Evolutionary conservation across 92 coral and sea anemone genomes (phyloP).

Genomic region (Umimayanthus chanpuru): DNA sequence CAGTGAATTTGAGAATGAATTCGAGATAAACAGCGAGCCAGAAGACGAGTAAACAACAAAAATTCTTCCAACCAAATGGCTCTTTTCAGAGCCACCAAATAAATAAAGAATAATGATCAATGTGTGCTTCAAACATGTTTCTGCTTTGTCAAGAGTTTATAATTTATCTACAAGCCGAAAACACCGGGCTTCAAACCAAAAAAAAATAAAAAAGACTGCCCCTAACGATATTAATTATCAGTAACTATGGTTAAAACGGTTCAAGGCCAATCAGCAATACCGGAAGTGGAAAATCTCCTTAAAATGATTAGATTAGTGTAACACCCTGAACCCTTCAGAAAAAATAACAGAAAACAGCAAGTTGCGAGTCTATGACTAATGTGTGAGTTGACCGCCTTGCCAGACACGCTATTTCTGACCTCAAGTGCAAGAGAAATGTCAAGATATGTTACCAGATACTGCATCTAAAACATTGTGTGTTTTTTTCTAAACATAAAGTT

Average conservation of each 20-base stretch:
- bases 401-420: neutral
- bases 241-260: neutral
- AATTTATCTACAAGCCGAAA: constrained; percentile 6
- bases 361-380: neutral
- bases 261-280: neutral
- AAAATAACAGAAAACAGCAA: neutral
- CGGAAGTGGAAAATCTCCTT: neutral
- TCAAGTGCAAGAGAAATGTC: no score
- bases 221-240: no score
- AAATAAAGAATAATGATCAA: constrained; percentile 1
- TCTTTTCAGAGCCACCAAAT: constrained; percentile 17
- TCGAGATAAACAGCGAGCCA: no score
- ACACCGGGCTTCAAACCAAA: neutral
- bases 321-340: neutral
- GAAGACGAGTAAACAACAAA: no score
- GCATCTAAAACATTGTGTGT: no score
- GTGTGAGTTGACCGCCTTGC: neutral
- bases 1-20: no score
- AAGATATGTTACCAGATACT: no score
- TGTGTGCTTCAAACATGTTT: constrained; percentile 1
- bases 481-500: no score
- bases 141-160: constrained; percentile 10
- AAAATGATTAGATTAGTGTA: neutral
- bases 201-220: neutral
- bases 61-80: neutral